These are phyloP conservation scores for Percina caprodes DNA, from an alignment of 2,113 vertebrate species.

Conservation along the genomic window DNA sequence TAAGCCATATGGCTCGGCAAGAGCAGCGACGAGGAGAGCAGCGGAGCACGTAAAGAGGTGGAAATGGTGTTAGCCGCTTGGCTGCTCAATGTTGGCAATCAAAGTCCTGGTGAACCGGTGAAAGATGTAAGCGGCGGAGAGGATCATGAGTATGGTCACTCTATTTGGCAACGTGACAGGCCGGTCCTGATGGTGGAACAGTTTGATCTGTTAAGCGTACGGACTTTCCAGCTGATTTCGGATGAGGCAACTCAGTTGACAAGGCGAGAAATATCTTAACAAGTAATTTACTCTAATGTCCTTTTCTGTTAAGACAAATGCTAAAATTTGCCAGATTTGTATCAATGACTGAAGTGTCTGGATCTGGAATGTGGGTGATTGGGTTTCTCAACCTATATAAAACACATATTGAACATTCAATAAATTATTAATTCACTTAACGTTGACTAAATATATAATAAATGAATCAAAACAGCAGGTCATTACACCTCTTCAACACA, in stretches of 20 bases:
- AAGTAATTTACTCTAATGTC: background rate
- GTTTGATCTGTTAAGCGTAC: conserved; percentile 48
- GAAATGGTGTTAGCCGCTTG: conserved; percentile 79
- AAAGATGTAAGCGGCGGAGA: conserved; percentile 61
- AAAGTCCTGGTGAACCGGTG: conserved; percentile 70
- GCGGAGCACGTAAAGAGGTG: conserved; percentile 80
- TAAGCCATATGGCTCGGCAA: conserved; percentile 81
- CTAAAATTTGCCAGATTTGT: background rate
- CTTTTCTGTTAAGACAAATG: background rate
- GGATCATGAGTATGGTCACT: conserved; percentile 65
- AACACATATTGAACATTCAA: background rate
- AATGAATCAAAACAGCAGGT: background rate
- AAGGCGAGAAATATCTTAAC: conserved; percentile 15
- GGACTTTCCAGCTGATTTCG: conserved; percentile 28
- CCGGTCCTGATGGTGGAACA: conserved; percentile 50
- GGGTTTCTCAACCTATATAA: background rate
- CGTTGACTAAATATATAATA: background rate
- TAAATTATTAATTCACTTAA: background rate
- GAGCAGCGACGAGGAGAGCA: conserved; percentile 65
- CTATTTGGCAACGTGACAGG: conserved; percentile 61
- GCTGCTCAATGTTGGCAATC: conserved; percentile 77
- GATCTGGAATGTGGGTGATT: background rate
- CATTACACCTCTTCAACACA: background rate
- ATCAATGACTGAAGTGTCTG: background rate
- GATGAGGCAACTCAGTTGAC: conserved; percentile 13